These are phyloP conservation scores for Diaprepes abbreviatus DNA, from an alignment of 2,888 invertebrate genomes.

Conservation along the genomic window DNA sequence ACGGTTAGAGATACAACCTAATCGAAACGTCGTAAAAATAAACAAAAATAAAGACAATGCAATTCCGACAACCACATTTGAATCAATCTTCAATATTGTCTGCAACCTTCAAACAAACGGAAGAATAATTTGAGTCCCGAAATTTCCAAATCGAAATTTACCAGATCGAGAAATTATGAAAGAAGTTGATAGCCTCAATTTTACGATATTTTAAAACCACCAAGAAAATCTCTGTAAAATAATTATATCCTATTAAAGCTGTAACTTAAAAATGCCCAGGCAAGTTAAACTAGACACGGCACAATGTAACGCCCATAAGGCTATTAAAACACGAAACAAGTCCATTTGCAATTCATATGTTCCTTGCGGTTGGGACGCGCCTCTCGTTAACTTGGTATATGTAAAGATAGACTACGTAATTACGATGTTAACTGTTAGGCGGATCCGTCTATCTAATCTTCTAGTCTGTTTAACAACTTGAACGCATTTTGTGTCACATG, in stretches of 20 bases:
- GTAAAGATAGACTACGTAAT: conserved; percentile 13
- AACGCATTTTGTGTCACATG: neutral
- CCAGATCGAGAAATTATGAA: too few relatives aligned
- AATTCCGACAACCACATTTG: too few relatives aligned
- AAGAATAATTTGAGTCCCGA: too few relatives aligned
- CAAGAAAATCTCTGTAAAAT: neutral
- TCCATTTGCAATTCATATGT: conserved; percentile 7
- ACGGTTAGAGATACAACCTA: too few relatives aligned
- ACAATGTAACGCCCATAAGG: neutral
- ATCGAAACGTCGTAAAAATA: too few relatives aligned
- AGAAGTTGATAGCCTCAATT: too few relatives aligned
- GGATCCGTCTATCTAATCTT: conserved; percentile 1
- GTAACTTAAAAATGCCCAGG: neutral
- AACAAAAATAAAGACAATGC: too few relatives aligned
- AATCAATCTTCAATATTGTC: too few relatives aligned
- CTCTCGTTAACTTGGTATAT: conserved; percentile 7
- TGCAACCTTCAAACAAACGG: too few relatives aligned
- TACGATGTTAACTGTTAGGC: neutral
- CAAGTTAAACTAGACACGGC: neutral
- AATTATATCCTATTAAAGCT: neutral
- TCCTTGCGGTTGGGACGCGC: neutral
- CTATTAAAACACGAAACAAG: conserved; percentile 5
- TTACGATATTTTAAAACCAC: too few relatives aligned
- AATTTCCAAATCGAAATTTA: too few relatives aligned
- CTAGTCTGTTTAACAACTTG: neutral